Evolutionary conservation across 64 coral and sea anemone genomes (phyloP).

Genomic region (Trachythela sp.): DNA sequence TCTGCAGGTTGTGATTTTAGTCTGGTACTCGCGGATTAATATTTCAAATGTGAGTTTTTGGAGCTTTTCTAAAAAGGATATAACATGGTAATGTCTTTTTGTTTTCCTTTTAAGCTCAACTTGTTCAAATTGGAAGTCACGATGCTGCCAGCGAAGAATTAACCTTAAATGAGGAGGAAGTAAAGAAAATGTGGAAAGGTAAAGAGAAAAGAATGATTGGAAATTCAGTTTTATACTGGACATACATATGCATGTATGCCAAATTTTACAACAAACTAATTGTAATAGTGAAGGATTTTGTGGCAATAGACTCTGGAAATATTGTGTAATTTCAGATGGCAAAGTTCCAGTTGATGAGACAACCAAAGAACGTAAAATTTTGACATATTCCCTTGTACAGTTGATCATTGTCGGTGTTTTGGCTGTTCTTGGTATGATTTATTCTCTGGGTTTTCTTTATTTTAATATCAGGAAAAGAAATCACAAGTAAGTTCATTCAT

Average conservation of each 20-base stretch:
- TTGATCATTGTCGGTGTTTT: neutral
- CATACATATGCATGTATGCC: no score
- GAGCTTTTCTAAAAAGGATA: no score
- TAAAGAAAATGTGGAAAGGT: slow-evolving; percentile 6
- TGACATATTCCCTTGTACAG: neutral
- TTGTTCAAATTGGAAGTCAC: neutral
- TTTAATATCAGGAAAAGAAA: neutral
- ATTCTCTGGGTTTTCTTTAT: neutral
- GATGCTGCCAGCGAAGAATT: neutral
- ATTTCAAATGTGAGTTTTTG: no score
- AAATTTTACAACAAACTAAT: no score
- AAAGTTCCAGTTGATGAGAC: neutral
- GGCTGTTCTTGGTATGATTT: neutral
- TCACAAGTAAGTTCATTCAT: neutral
- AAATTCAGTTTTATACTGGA: no score
- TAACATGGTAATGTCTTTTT: no score
- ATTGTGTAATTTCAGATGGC: neutral
- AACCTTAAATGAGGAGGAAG: neutral
- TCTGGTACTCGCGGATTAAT: no score
- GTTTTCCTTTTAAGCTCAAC: neutral
- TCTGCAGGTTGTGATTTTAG: no score
- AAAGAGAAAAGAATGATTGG: neutral
- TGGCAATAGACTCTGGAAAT: no score
- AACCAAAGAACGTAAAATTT: neutral
- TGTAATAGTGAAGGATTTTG: no score